Percentiles rank a stretch among this genome's conserved stretches.
Conservation (phyloP, 2,888 invertebrate genomes). For the Atethmia centrago region DNA sequence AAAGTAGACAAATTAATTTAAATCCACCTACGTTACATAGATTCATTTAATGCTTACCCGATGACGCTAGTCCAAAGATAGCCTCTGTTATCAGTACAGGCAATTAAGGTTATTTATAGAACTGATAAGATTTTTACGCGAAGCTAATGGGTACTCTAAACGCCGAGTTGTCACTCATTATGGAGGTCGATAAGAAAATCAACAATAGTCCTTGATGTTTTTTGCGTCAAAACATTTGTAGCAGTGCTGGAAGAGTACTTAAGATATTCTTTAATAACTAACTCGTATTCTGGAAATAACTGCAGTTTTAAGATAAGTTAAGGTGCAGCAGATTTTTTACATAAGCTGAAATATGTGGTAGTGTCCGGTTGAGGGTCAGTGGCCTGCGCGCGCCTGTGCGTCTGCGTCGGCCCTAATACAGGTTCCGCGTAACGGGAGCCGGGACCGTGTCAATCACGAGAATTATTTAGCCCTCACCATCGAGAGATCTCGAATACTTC, state of each 20-base stretch:
- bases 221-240: slow-evolving; percentile 10
- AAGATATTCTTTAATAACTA: slow-evolving; percentile 5
- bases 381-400: slow-evolving; percentile 73
- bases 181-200: slow-evolving; percentile 50
- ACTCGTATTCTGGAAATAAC: slow-evolving; percentile 15
- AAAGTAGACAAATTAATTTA: slow-evolving; percentile 33
- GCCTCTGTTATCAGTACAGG: slow-evolving; percentile 61
- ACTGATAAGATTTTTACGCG: slow-evolving; percentile 60
- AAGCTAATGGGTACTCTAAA: slow-evolving; percentile 51
- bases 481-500: slow-evolving; percentile 31
- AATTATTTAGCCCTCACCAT: slow-evolving; percentile 66
- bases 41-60: slow-evolving; percentile 40
- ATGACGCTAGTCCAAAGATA: slow-evolving; percentile 60
- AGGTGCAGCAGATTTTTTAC: slow-evolving; percentile 24
- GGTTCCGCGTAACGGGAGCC: slow-evolving; percentile 77
- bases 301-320: slow-evolving; percentile 2
- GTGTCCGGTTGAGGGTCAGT: slow-evolving; percentile 76
- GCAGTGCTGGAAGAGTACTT: slow-evolving; percentile 3
- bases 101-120: slow-evolving; percentile 69
- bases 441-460: slow-evolving; percentile 73
- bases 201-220: slow-evolving; percentile 33
- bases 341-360: slow-evolving; percentile 33
- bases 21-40: slow-evolving; percentile 35
- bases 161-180: slow-evolving; percentile 47
- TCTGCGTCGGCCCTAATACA: slow-evolving; percentile 72